Conservation (phyloP, 2,113 vertebrate species). For the Sylvilagus bachmani region DNA sequence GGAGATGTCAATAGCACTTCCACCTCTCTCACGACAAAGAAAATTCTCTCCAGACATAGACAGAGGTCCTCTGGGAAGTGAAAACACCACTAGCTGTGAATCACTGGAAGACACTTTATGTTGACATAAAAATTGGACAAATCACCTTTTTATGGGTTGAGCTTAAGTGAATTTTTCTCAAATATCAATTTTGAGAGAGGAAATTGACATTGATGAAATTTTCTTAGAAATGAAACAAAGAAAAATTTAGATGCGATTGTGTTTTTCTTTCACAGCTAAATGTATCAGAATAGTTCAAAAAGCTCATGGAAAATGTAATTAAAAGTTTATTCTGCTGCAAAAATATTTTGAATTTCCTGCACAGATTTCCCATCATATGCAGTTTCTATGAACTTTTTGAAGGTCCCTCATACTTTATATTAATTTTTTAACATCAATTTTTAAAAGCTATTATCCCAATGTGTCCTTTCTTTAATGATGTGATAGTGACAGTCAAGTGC, state of each 20-base stretch:
- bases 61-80: background rate
- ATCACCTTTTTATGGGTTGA: background rate
- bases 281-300: too few relatives aligned
- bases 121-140: background rate
- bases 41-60: background rate
- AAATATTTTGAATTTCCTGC: too few relatives aligned
- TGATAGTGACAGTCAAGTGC: background rate
- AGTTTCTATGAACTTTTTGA: too few relatives aligned
- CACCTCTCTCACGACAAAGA: rapidly evolving
- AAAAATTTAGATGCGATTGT: background rate
- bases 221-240: background rate
- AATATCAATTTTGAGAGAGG: background rate
- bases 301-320: too few relatives aligned
- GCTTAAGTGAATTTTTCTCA: background rate
- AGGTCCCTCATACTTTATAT: background rate
- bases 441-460: background rate
- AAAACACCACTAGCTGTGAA: background rate
- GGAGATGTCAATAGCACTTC: background rate
- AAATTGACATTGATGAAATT: background rate
- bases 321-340: too few relatives aligned
- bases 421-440: background rate
- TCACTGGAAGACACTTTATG: background rate
- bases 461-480: background rate
- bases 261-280: background rate
- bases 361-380: too few relatives aligned